These are phyloP conservation scores for Melieria omissa DNA, from an alignment of 2,888 invertebrate genomes.

Conservation along the genomic window DNA sequence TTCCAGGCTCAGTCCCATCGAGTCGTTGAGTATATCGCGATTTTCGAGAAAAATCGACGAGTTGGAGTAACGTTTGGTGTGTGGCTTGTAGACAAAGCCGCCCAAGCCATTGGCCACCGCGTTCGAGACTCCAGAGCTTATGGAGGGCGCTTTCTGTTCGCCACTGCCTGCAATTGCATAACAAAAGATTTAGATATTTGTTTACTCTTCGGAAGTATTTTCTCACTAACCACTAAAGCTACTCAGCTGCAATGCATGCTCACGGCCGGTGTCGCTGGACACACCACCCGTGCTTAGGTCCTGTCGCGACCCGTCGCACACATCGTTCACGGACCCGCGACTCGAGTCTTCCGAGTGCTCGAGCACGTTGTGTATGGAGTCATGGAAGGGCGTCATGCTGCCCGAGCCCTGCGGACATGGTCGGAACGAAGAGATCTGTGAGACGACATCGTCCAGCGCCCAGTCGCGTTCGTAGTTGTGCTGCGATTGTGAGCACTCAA, in stretches of 20 bases:
- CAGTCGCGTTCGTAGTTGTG: slow-evolving; percentile 66
- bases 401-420: slow-evolving; percentile 67
- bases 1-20: slow-evolving; percentile 50
- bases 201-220: neutral
- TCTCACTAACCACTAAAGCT: slow-evolving; percentile 58
- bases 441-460: slow-evolving; percentile 66
- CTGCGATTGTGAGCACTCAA: slow-evolving; percentile 70
- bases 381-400: slow-evolving; percentile 67
- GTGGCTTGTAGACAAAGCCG: slow-evolving; percentile 60
- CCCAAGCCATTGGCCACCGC: slow-evolving; percentile 62
- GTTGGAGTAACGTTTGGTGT: slow-evolving; percentile 63
- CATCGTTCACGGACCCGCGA: slow-evolving; percentile 63
- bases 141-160: slow-evolving; percentile 61
- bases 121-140: slow-evolving; percentile 61
- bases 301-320: slow-evolving; percentile 63
- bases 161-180: slow-evolving; percentile 54
- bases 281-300: slow-evolving; percentile 63
- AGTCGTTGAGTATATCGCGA: slow-evolving; percentile 66
- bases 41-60: slow-evolving; percentile 67
- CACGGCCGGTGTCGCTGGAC: slow-evolving; percentile 58
- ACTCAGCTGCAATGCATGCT: slow-evolving; percentile 59
- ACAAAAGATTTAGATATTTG: slow-evolving; percentile 19
- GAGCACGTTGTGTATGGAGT: slow-evolving; percentile 66
- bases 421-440: slow-evolving; percentile 67
- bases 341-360: slow-evolving; percentile 64